Evolutionary conservation across 2,113 vertebrate genomes (phyloP).

Genomic region (Penelope pileata): DNA sequence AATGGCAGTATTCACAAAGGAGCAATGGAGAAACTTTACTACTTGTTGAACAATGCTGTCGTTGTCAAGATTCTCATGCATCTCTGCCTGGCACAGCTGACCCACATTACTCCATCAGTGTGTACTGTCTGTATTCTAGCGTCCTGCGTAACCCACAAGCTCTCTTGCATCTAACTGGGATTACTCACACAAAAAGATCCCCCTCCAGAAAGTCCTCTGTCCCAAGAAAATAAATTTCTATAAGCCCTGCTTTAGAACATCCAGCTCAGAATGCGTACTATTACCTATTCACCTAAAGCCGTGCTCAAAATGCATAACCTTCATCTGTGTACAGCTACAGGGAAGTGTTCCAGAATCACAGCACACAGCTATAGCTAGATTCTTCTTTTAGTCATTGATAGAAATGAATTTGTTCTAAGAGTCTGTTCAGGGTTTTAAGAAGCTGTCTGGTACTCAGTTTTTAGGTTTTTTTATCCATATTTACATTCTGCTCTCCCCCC

Average conservation of each 20-base stretch:
- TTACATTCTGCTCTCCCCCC: background rate
- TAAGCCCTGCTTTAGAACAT: background rate
- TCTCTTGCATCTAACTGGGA: background rate
- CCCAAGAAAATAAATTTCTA: background rate
- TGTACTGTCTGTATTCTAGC: background rate
- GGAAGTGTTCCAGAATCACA: background rate
- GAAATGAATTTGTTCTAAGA: background rate
- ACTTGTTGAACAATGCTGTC: slow-evolving; percentile 69
- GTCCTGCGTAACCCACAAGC: background rate
- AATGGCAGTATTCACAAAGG: slow-evolving; percentile 13
- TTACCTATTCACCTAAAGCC: background rate
- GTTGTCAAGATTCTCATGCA: slow-evolving; percentile 28
- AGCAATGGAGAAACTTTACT: background rate
- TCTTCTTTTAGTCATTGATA: background rate
- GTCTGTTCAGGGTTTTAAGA: background rate
- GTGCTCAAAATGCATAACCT: background rate
- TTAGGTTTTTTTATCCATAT: background rate
- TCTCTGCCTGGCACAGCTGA: slow-evolving; percentile 74
- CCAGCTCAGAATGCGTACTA: background rate
- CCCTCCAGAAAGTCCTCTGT: background rate
- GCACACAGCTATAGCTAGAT: background rate
- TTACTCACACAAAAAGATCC: background rate
- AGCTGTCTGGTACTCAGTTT: background rate
- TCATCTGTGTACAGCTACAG: background rate
- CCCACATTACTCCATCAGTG: background rate